Conservation (phyloP, 2,113 vertebrate species). For the Ptyas mucosa region DNA sequence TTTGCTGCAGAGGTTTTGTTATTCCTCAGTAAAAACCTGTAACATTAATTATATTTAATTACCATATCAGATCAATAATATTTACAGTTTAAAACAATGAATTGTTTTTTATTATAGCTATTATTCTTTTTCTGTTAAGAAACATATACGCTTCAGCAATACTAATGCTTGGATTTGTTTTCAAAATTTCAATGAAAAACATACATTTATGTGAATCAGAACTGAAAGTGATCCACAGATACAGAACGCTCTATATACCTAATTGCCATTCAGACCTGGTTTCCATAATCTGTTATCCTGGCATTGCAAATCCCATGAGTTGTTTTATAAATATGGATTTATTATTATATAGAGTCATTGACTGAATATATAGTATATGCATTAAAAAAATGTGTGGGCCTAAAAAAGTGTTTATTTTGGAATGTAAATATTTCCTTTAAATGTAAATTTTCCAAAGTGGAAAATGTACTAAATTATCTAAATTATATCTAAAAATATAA, state of each 20-base stretch:
- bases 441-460: background rate
- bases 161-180: background rate
- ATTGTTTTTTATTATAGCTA: background rate
- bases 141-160: background rate
- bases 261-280: background rate
- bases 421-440: background rate
- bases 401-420: background rate
- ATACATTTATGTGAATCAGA: background rate
- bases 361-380: background rate
- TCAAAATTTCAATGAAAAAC: background rate
- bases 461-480: background rate
- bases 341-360: background rate
- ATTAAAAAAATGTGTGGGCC: background rate
- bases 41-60: background rate
- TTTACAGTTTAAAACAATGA: background rate
- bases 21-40: background rate
- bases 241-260: background rate
- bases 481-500: background rate
- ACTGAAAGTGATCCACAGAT: background rate
- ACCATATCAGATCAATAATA: background rate
- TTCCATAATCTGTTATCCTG: background rate
- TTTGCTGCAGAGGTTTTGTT: background rate
- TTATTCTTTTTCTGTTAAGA: background rate
- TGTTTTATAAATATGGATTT: background rate
- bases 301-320: background rate